These are phyloP conservation scores for Geodia barretti DNA, from an alignment of 37 sponge, comb jelly and placozoan species.

Conservation along the genomic window DNA sequence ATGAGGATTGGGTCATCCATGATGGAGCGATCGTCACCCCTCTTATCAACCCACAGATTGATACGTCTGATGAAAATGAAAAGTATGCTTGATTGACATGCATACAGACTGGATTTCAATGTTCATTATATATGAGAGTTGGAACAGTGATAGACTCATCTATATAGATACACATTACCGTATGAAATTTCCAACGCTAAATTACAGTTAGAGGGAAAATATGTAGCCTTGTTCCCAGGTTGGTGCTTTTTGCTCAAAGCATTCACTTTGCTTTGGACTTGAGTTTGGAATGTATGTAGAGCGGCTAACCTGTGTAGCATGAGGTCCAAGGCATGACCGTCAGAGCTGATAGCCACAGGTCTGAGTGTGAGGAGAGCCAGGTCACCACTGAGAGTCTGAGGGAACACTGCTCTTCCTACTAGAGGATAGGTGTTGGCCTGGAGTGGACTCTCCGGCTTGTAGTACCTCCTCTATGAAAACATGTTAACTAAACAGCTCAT, in stretches of 20 bases:
- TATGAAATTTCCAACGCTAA: too few relatives aligned
- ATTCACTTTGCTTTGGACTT: too few relatives aligned
- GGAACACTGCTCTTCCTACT: conserved; percentile 13
- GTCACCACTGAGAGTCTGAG: neutral
- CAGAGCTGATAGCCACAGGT: conserved; percentile 21
- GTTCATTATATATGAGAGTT: neutral
- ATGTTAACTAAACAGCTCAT: too few relatives aligned
- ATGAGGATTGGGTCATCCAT: conserved; percentile 29
- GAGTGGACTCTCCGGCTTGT: conserved; percentile 31
- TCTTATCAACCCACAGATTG: conserved; percentile 9
- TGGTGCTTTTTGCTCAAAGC: too few relatives aligned
- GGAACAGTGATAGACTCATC: neutral
- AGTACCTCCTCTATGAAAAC: conserved; percentile 2
- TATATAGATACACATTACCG: too few relatives aligned
- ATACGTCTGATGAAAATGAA: conserved; percentile 21
- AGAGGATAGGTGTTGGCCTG: conserved; percentile 34
- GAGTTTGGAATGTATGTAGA: too few relatives aligned
- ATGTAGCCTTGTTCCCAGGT: too few relatives aligned
- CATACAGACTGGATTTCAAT: too few relatives aligned
- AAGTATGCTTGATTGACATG: too few relatives aligned
- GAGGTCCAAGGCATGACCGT: conserved; percentile 3
- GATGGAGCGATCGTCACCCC: conserved; percentile 38
- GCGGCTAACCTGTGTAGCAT: conserved; percentile 31
- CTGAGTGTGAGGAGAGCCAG: conserved; percentile 13
- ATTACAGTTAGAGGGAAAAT: too few relatives aligned